These are phyloP conservation scores for Leptoclinus maculatus DNA, from an alignment of 2,797 vertebrate species.

Conservation along the genomic window DNA sequence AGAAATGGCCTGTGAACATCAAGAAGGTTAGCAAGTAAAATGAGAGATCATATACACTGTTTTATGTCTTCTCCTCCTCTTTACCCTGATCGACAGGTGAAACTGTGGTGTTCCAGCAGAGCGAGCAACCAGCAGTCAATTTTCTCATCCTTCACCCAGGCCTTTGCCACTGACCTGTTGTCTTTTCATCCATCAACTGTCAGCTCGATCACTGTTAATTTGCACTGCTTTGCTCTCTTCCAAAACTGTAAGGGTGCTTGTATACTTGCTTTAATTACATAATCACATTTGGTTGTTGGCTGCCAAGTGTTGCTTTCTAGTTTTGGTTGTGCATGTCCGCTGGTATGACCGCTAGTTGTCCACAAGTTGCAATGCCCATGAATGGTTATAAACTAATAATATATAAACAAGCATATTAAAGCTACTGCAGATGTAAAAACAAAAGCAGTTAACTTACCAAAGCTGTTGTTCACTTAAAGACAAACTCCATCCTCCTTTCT, in stretches of 20 bases:
- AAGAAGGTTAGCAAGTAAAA: constrained; percentile 19
- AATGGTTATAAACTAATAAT: no score
- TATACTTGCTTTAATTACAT: background rate
- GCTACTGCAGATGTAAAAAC: no score
- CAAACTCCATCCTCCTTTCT: no score
- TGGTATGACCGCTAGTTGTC: no score
- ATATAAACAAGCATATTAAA: no score
- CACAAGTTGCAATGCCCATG: no score
- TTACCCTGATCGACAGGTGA: background rate
- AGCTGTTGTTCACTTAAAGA: no score
- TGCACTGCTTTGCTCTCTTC: background rate
- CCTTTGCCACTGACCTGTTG: background rate
- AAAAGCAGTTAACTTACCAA: no score
- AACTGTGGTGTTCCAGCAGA: background rate
- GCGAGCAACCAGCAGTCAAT: background rate
- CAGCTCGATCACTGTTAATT: background rate
- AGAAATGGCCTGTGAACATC: background rate
- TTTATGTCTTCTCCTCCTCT: background rate
- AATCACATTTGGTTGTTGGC: background rate
- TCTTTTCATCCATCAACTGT: background rate
- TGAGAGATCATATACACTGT: background rate
- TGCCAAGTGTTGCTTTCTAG: background rate
- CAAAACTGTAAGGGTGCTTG: background rate
- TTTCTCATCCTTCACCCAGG: background rate
- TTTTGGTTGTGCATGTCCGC: no score